Evolutionary conservation across 2,113 vertebrate species (phyloP).

Genomic region (Ochotona princeps): DNA sequence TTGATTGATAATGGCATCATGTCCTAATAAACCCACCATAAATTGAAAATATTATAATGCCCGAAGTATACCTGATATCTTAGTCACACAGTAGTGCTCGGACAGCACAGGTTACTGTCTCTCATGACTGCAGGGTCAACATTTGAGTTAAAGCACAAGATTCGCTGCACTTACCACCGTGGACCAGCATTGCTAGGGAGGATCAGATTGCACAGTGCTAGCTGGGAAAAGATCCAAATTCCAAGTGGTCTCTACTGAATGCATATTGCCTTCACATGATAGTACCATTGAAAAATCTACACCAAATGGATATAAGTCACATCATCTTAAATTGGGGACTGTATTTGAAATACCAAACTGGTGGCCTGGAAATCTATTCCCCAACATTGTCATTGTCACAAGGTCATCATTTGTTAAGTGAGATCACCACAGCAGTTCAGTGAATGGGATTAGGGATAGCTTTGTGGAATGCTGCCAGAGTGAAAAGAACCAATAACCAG

Average conservation of each 20-base stretch:
- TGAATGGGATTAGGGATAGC: background rate
- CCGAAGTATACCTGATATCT: background rate
- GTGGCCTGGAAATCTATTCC: background rate
- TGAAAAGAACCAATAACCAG: background rate
- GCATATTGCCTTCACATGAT: background rate
- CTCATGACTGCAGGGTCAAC: background rate
- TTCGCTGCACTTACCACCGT: background rate
- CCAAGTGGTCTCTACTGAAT: background rate
- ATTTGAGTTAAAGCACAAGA: too few species aligned
- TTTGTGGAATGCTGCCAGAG: background rate
- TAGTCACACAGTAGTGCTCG: background rate
- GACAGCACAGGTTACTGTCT: background rate
- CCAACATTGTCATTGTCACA: too few species aligned
- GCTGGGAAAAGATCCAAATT: background rate
- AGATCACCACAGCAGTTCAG: background rate
- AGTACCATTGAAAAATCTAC: background rate
- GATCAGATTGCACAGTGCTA: background rate
- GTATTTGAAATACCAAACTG: background rate
- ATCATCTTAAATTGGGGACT: background rate
- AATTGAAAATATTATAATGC: background rate
- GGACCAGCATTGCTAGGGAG: background rate
- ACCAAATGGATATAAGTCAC: too few species aligned
- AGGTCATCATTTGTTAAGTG: background rate
- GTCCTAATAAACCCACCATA: background rate
- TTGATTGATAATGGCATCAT: background rate